phyloP scores from a whole-genome alignment of 2,113 vertebrate species.

The Cinclus mexicanus region DNA sequence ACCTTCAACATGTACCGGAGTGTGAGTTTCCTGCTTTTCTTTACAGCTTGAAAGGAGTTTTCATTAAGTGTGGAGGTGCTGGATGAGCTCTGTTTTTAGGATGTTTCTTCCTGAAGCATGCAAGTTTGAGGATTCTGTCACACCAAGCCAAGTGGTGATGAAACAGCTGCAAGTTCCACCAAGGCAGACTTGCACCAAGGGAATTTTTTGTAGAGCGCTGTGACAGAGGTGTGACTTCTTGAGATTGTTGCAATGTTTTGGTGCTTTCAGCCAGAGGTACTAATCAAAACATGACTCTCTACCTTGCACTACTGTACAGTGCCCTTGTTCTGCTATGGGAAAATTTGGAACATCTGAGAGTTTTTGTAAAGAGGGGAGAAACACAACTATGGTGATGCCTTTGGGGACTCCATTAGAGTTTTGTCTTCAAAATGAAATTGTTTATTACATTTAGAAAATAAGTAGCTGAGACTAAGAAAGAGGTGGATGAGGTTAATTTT shows the following conservation, averaged over 20 bases:
- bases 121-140: background rate
- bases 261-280: background rate
- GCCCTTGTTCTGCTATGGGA: background rate
- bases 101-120: background rate
- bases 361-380: background rate
- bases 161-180: background rate
- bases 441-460: background rate
- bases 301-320: fast-evolving
- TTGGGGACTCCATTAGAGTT: background rate
- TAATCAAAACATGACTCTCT: background rate
- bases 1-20: fast-evolving
- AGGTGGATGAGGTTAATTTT: background rate
- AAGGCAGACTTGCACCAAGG: background rate
- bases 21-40: background rate
- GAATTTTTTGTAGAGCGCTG: background rate
- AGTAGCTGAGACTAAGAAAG: background rate
- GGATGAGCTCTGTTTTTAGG: background rate
- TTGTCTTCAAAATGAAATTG: background rate
- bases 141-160: background rate
- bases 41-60: background rate
- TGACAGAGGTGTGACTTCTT: background rate
- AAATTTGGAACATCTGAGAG: background rate
- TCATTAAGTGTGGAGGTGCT: background rate
- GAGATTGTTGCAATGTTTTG: background rate
- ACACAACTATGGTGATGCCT: background rate